Conservation (phyloP, 2,113 vertebrate genomes). For the Zosterops borbonicus region DNA sequence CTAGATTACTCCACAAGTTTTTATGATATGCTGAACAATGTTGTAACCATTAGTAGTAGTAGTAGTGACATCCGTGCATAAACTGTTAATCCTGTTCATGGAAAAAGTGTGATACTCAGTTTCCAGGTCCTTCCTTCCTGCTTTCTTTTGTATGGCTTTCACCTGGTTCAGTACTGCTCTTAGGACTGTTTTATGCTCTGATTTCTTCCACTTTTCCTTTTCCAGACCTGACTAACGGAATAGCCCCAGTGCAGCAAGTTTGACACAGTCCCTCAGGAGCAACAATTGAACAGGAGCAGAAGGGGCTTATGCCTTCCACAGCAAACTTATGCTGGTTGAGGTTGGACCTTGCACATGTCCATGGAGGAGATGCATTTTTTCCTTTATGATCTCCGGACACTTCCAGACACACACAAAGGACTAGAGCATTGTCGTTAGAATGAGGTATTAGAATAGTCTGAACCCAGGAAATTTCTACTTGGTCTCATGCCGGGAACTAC, state of each 20-base stretch:
- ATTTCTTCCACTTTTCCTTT: background rate
- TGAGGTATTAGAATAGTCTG: background rate
- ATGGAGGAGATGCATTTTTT: background rate
- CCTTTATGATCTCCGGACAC: background rate
- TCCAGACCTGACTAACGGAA: background rate
- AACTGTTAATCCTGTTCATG: background rate
- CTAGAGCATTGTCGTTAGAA: background rate
- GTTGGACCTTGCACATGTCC: background rate
- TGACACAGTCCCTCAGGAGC: fast-evolving
- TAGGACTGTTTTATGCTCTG: background rate
- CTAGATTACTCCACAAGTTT: background rate
- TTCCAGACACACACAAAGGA: background rate
- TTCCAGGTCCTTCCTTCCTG: background rate
- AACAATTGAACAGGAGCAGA: background rate
- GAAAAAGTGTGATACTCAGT: background rate
- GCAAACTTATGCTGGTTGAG: background rate
- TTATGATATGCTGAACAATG: background rate
- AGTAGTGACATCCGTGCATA: background rate
- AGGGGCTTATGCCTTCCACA: background rate
- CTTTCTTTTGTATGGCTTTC: background rate
- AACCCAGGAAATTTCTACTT: background rate
- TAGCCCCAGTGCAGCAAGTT: background rate
- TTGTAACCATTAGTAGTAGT: background rate
- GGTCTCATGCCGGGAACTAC: background rate
- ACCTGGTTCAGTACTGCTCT: background rate